phyloP scores from a whole-genome alignment of 1,140 invertebrate genomes.

The Zaprionus tsacasi region DNA sequence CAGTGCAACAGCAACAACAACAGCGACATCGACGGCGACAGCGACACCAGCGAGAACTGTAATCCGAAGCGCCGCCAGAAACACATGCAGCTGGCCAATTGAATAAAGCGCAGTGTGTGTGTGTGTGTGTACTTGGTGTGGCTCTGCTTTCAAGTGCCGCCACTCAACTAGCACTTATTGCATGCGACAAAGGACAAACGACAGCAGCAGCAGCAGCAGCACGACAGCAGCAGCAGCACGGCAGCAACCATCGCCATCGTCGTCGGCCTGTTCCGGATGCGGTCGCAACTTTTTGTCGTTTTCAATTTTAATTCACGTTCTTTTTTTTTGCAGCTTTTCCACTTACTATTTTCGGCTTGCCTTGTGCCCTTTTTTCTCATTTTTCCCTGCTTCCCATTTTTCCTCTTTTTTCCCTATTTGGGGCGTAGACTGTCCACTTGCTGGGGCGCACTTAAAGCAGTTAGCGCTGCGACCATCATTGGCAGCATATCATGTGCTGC shows the following conservation, averaged over 20 bases:
- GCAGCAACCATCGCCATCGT: constrained; percentile 4
- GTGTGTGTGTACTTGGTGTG: constrained; percentile 67
- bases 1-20: constrained; percentile 66
- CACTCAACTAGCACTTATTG: constrained; percentile 82
- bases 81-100: constrained; percentile 68
- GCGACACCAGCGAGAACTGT: constrained; percentile 73
- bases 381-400: not conserved
- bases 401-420: not conserved
- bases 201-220: constrained; percentile 49
- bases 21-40: constrained; percentile 67
- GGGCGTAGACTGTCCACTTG: constrained; percentile 23
- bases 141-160: constrained; percentile 80
- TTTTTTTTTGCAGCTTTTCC: constrained; percentile 15
- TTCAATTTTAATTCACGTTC: constrained; percentile 71
- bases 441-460: constrained; percentile 71
- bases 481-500: constrained; percentile 67
- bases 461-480: constrained; percentile 76
- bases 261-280: constrained; percentile 70
- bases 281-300: constrained; percentile 78
- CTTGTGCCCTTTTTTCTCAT: not conserved
- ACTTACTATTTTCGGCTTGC: constrained; percentile 14
- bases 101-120: constrained; percentile 51
- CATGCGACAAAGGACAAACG: constrained; percentile 76
- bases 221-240: not conserved
- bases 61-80: constrained; percentile 72